Evolutionary conservation across 2,888 invertebrate genomes (phyloP).

Genomic region (Stenotaenia linearis): DNA sequence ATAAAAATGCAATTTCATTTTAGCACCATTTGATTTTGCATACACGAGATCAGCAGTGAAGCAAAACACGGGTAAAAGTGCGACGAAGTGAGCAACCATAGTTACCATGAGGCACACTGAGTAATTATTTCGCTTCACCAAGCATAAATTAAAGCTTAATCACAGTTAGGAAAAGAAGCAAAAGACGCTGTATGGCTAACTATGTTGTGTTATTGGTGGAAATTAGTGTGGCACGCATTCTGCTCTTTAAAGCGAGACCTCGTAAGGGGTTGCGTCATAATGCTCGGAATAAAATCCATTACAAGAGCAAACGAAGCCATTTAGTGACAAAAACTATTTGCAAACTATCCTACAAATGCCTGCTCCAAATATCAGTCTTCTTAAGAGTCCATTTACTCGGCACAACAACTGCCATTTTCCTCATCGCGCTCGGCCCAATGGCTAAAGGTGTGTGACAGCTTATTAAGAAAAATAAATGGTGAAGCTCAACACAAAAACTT

Average conservation of each 20-base stretch:
- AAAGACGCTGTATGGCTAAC: slow-evolving; percentile 14
- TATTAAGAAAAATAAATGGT: slow-evolving; percentile 17
- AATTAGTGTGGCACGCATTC: background rate
- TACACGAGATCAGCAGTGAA: background rate
- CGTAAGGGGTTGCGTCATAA: background rate
- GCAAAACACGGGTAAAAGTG: background rate
- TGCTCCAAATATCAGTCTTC: slow-evolving; percentile 16
- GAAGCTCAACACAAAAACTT: background rate
- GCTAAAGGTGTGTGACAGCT: slow-evolving; percentile 26
- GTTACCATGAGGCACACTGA: background rate
- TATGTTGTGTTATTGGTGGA: slow-evolving; percentile 24
- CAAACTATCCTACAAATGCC: slow-evolving; percentile 20
- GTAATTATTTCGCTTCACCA: slow-evolving; percentile 24
- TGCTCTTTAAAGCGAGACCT: background rate
- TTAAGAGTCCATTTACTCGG: slow-evolving; percentile 10
- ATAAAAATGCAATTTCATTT: background rate
- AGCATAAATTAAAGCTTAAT: slow-evolving; percentile 23
- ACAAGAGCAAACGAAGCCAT: slow-evolving; percentile 12
- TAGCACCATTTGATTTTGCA: background rate
- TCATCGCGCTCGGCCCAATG: background rate
- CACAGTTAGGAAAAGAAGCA: slow-evolving; percentile 4
- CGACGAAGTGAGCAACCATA: slow-evolving; percentile 19
- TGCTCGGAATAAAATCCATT: slow-evolving; percentile 4
- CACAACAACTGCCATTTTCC: slow-evolving; percentile 9
- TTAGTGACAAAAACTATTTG: slow-evolving; percentile 19